Evolutionary conservation across 2,113 vertebrate species (phyloP), one percentile per base, ranked within the genome.

Genomic region (Ranitomeya variabilis): DNA sequence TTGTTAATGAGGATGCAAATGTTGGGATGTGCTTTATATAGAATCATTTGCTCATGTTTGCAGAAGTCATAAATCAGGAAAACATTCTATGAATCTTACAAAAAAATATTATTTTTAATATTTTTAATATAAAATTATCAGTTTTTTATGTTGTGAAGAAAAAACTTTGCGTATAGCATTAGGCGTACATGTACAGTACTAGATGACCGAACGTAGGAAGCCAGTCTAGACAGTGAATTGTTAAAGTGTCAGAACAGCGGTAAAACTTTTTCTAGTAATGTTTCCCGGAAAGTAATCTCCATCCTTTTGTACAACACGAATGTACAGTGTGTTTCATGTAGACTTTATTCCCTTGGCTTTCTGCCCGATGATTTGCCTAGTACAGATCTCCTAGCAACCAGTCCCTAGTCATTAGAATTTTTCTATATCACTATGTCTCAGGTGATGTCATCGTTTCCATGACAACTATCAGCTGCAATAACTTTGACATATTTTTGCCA

Each of bases 361-460:
- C 92, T 94, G 95, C 94, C 94, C 93, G 92, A 91, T 93, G 92
- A 95, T 95, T 95, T 95, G 94, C 92, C 0, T 87, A 95, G 94
- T 91, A 89, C 90, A 92, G 93, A 94, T 97, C 93, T 95, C 96
- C 94, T 96, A 96, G 96, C 96, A 97, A 97, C 96, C 93, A 0
- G 83, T 93, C 94, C 95, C 95, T 93, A 94, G 94, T 93, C 94
- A 92, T 93, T 93, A 92, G 91, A 94, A 93, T 96, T 95, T 95
- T 95, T 93, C 95, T 96, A 95, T 96, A 96, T 95, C 93, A 95
- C 95, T 95, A 96, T 96, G 95, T 95, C 91, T 91, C 93, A 37
- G 0, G 92, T 95, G 95, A 97, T 96, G 95, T 96, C 95, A 97
- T 12, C 2, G 95, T 97, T 96, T 92, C 96, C 92, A 90, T 87